Evolutionary conservation across 2,113 vertebrate species (phyloP).

Genomic region (Cryptomyrus ogoouensis): DNA sequence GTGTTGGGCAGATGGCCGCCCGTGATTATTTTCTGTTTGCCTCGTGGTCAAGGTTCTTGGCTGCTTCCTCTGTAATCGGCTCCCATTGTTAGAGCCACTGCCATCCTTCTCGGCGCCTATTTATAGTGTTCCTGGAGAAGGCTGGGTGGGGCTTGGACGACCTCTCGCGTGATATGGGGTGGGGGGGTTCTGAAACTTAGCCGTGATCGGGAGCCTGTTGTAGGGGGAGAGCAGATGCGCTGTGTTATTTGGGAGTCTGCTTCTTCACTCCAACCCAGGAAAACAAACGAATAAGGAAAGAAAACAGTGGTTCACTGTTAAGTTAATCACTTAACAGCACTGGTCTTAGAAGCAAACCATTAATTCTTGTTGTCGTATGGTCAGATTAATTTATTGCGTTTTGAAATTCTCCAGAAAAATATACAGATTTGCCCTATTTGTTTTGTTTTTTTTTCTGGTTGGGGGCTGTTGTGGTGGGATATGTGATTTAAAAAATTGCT

Average conservation of each 20-base stretch:
- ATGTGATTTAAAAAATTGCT: not conserved
- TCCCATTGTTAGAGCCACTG: slow-evolving; percentile 31
- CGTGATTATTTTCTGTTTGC: slow-evolving; percentile 11
- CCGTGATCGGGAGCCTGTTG: not conserved
- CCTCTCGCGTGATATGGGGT: not conserved
- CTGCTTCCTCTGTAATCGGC: slow-evolving; percentile 33
- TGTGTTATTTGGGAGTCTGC: not conserved
- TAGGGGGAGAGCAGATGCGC: not conserved
- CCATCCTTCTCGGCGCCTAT: slow-evolving; percentile 26
- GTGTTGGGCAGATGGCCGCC: slow-evolving; percentile 33
- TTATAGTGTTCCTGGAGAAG: slow-evolving; percentile 20
- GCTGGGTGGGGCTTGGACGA: slow-evolving; percentile 5
- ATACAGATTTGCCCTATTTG: not conserved
- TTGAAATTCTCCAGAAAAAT: not conserved
- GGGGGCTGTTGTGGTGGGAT: not conserved
- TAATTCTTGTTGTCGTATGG: not conserved
- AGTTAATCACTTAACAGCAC: not conserved
- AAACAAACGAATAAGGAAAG: not conserved
- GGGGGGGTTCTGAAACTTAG: not conserved
- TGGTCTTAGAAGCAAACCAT: not conserved
- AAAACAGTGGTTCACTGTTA: not conserved
- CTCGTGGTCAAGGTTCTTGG: slow-evolving; percentile 27
- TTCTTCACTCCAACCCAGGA: not conserved
- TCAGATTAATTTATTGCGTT: not conserved
- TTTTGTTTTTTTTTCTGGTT: not conserved